Evolutionary conservation across 2,797 vertebrate genomes (phyloP), one percentile per base, ranked within the genome.

Genomic region (Sphenodon punctatus): DNA sequence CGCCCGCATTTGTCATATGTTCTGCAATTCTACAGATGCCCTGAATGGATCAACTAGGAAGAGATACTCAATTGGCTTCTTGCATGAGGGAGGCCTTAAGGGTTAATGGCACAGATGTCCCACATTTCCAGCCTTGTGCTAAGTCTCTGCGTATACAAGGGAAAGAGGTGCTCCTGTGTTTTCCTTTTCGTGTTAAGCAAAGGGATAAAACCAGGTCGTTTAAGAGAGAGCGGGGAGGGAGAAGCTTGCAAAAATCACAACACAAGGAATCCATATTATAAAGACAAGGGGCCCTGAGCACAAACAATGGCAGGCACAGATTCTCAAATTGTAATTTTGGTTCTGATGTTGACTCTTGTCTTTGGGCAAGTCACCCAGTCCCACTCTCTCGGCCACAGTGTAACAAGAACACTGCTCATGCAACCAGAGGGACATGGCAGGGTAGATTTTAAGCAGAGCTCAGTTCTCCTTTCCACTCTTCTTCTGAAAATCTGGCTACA

Each of bases 201-300:
- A n/a, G n/a, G 85, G 82, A 88, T 88, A 91, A 92, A 93, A 92
- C 85, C 80, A 70, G 88, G 80, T 92, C 89, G 92, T 71, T 85
- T 78, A 89, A 88, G 74, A 80, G 6, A 43, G 49, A 39, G 46
- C 15, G 39, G 10, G 42, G 42, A 42, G 10, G 17, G 14, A 17
- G 70, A 63, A 79, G 38, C 63, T 78, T 34, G 23, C 76, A 78
- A 66, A 89, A 86, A 78, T 81, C 59, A 66, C 66, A 4, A 17
- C 34, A 59, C 16, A 32, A n/a, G 39, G 86, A 88, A 86, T 71
- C 82, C 59, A n/a, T n/a, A 8, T 2, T 45, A 71, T 80, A 75
- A 43, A 13, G 49, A 8, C 42, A 67, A 75, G 51, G 63, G 32
- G 20, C 43, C 27, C 30, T 22, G 16, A 83, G 67, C 0, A 1